Evolutionary conservation across 2,797 vertebrate species (phyloP), one percentile per base, ranked within the genome.

Genomic region (Lithobates sylvaticus): DNA sequence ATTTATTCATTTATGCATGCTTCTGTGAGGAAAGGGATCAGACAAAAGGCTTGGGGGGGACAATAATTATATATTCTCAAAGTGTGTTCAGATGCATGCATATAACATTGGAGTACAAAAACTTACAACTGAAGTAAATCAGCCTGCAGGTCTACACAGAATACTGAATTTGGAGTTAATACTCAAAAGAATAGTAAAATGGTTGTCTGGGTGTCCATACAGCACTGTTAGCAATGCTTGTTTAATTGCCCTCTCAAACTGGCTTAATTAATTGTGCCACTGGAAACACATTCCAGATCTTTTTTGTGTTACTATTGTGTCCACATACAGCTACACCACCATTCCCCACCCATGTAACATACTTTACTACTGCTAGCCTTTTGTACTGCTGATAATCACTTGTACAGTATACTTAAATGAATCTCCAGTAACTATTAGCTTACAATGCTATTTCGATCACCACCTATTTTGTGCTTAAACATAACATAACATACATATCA

Each of bases 221-320:
- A 73, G 29, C 58, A 42, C 68, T 76, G 36, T 29, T 29, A 68
- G 74, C 68, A 21, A 83, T 86, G 68, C 29, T 76, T 77, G 36
- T 83, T 81, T 82, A 76, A 69, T 76, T 77, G 50, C n/a, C 77
- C 84, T 81, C 39, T 80, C 50, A 69, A 21, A 34, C 34, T n/a
- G 67, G n/a, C 44, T 50, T 86, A 61, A 82, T 47, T 74, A 58
- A 68, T 82, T 8, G 27, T 83, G 70, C 72, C 29, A 54, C 2
- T 50, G 39, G 64, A 58, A 64, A 36, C 23, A 74, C 68, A 78
- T 83, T 83, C 67, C 75, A 83, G 29, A 50, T 73, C 73, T 32
- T 75, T 75, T 32, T 47, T 27, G 21, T 54, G 32, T 74, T 39
- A 70, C 26, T 36, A 8, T 27, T 69, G 10, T 27, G 47, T 58